Evolutionary conservation across 2,888 invertebrate species (phyloP), one percentile per base, ranked within the genome.

Genomic region (Automeris io): DNA sequence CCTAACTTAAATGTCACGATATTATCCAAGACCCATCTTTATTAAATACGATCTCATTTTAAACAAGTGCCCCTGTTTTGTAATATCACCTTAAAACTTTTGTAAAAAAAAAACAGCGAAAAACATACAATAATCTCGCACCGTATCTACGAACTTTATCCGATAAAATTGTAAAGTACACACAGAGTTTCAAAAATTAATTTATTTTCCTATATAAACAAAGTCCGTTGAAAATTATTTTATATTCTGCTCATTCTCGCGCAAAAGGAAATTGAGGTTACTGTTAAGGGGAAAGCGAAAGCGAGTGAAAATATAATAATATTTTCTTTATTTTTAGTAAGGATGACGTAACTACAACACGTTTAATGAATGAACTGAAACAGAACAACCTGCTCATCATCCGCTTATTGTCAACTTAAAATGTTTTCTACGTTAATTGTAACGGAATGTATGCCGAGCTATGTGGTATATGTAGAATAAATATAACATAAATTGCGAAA

Each of bases 11-110:
- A 65, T 61, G 59, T 57, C 62, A 56, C 49, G 49, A 51, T 55
- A 51, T 57, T 61, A 65, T 64, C 54, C 58, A 63, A 49, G 51
- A 45, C 54, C 56, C 62, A 56, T 68, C 62, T n/a, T n/a, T n/a
- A n/a, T n/a, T n/a, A n/a, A n/a, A n/a, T n/a, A 57, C 46, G 50
- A 55, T 51, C 49, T 45, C 42, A 36, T 36, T 39, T 12, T 33
- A 37, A 46, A 51, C 50, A 2, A 9, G 9, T 49, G 45, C 51
- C 46, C 48, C 49, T 42, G 40, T 45, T 43, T 49, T 45, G 43
- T 42, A 43, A 54, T 57, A 54, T 55, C 53, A 46, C 42, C 42
- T 39, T 35, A 54, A 56, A 62, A 64, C 57, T 45, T 56, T 63
- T 48, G 40, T 49, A 39, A 49, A 35, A 55, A 56, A 57, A 57